Percentiles rank a stretch among this genome's conserved stretches.
Evolutionary conservation across 2,888 invertebrate genomes (phyloP).

Genomic region (Micropterix aruncella): DNA sequence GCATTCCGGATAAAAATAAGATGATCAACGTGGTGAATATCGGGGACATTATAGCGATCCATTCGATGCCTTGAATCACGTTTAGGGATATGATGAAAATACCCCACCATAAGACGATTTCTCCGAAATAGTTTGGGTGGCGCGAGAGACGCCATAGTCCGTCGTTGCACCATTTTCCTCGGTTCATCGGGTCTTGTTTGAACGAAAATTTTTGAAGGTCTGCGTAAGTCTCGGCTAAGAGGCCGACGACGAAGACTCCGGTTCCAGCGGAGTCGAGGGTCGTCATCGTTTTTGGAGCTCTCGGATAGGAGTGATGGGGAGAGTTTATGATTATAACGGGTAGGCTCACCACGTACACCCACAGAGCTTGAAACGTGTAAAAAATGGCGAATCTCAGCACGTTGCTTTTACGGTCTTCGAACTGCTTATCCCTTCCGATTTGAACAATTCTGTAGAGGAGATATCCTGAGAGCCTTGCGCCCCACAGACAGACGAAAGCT

Average conservation of each 20-base stretch:
- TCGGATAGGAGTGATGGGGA: slow-evolving; percentile 59
- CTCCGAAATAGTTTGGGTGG: slow-evolving; percentile 92
- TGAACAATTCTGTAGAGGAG: slow-evolving; percentile 82
- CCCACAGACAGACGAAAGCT: slow-evolving; percentile 78
- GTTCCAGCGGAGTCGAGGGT: slow-evolving; percentile 77
- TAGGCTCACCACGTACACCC: slow-evolving; percentile 84
- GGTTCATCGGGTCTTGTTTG: slow-evolving; percentile 74
- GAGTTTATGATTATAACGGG: slow-evolving; percentile 88
- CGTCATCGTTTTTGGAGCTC: slow-evolving; percentile 74
- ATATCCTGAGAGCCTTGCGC: slow-evolving; percentile 72
- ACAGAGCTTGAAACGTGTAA: slow-evolving; percentile 84
- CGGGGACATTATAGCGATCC: slow-evolving; percentile 76
- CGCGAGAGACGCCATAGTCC: slow-evolving; percentile 80
- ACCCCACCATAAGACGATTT: slow-evolving; percentile 89
- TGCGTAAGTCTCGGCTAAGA: slow-evolving; percentile 79
- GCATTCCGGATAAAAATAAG: slow-evolving; percentile 82
- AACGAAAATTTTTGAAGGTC: slow-evolving; percentile 89
- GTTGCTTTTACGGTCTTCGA: slow-evolving; percentile 79
- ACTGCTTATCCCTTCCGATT: slow-evolving; percentile 81
- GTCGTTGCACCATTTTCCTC: slow-evolving; percentile 87
- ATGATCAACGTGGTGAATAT: slow-evolving; percentile 79
- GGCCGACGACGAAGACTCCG: slow-evolving; percentile 69
- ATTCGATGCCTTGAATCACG: slow-evolving; percentile 72
- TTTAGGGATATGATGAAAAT: slow-evolving; percentile 80
- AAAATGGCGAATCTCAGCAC: slow-evolving; percentile 81